Conservation (phyloP, 2,113 vertebrate genomes). For the Poeciliopsis turrubarensis region DNA sequence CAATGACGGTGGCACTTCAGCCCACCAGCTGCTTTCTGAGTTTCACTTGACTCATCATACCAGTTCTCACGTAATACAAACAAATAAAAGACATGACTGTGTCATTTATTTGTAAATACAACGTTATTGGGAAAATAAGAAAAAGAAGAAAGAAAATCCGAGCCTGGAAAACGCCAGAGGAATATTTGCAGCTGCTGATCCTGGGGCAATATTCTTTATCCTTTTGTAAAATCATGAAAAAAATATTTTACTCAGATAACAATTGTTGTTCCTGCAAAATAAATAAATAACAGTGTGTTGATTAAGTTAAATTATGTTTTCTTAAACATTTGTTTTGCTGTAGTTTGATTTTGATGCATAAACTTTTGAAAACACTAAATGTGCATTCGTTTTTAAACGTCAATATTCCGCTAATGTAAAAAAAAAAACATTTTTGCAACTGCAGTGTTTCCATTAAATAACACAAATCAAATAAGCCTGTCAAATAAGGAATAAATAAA, state of each 20-base stretch:
- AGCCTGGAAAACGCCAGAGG: not conserved
- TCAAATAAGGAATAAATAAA: too few relatives aligned
- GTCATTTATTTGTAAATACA: conserved; percentile 34
- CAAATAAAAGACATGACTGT: conserved; percentile 4
- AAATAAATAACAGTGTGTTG: not conserved
- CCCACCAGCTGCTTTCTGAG: conserved; percentile 59
- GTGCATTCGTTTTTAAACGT: too few relatives aligned
- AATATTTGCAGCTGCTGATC: too few relatives aligned
- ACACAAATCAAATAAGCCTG: too few relatives aligned
- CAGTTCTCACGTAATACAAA: not conserved
- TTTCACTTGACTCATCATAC: conserved; percentile 65
- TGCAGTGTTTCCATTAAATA: too few relatives aligned
- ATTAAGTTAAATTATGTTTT: not conserved
- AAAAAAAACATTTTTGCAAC: too few relatives aligned
- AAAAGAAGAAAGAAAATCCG: not conserved
- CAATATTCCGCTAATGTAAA: too few relatives aligned
- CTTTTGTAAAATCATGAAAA: too few relatives aligned
- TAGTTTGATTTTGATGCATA: not conserved
- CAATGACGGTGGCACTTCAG: conserved; percentile 36
- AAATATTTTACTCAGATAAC: too few relatives aligned
- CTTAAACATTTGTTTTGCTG: not conserved
- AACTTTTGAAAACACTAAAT: too few relatives aligned
- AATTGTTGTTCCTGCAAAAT: not conserved
- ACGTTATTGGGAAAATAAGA: not conserved
- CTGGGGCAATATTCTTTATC: too few relatives aligned